Base-by-base conservation (phyloP, 2,113 vertebrate species). In the Promerops cafer region DNA sequence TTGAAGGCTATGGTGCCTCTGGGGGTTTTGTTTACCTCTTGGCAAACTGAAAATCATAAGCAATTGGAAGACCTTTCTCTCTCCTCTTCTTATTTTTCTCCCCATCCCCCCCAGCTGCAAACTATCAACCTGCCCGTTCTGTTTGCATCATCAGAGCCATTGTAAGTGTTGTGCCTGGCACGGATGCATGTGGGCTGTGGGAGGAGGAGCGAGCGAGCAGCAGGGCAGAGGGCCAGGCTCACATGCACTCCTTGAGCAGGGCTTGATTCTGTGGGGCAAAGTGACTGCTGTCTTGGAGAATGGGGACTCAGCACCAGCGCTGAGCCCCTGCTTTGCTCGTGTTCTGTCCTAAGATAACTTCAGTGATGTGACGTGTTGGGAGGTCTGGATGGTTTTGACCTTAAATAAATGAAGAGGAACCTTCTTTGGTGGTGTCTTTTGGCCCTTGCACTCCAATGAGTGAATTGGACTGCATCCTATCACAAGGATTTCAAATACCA, bases 11-110 rank as follows among this genome's bases (percentile, higher is more conserved):
- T 98, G 97, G 98, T 95, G 88, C 86, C 93, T 95, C 97, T 96
- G 70, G 91, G 97, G 96, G 96, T 94, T 98, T 98, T 98, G 98
- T 98, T 98, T 98, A 98, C 97, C 98, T 95, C 98, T 98, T 98
- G 97, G 95, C 94, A 91, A 96, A 98, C 90, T 96, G 66, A 70
- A 97, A 97, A 98, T 92, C 80, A 79, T 97, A 98, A 98, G 97
- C 96, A 98, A 96, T 91, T 97, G 95, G 96, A 97, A 97, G 90
- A 97, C 94, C 86, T 97, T 97, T 94, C 76, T 95, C 81, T 90
- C 70, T 59, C 23, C 12, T 61, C 11, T 13, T 33, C 21, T 47
- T 66, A 5, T 54, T 47, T 52, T 52, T 18, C 18, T 27, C 26
- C 3, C 7, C 18, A 14, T 7, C 2, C 15, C 17, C 4, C 6